phyloP scores from a whole-genome alignment of 2,797 vertebrate genomes.

The Sternarchorhynchus goeldii region DNA sequence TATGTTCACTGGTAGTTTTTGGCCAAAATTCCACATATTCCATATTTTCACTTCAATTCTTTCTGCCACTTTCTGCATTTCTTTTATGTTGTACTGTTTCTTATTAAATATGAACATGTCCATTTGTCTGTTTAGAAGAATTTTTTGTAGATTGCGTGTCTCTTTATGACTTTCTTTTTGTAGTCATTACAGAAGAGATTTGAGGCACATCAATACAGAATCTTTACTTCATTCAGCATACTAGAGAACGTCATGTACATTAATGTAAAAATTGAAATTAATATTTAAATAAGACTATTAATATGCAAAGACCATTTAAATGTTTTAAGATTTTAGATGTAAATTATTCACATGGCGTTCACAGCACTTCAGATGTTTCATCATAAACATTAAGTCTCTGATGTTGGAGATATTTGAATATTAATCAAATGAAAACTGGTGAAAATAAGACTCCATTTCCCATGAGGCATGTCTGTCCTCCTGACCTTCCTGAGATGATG shows the following conservation, averaged over 20 bases:
- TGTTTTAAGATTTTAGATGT: constrained; percentile 68
- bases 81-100: background rate
- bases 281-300: constrained; percentile 64
- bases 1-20: constrained; percentile 6
- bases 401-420: constrained; percentile 61
- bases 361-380: constrained; percentile 56
- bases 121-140: too few relatives aligned
- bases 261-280: constrained; percentile 64
- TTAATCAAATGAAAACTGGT: constrained; percentile 54
- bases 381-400: constrained; percentile 63
- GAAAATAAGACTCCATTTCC: constrained; percentile 58
- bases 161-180: background rate
- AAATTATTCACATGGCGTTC: constrained; percentile 71
- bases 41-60: constrained; percentile 17
- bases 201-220: constrained; percentile 49
- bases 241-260: constrained; percentile 65
- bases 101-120: too few relatives aligned
- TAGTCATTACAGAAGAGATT: constrained; percentile 22
- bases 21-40: constrained; percentile 29
- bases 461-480: constrained; percentile 51
- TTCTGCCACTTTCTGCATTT: background rate
- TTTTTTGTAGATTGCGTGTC: too few relatives aligned
- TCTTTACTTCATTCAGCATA: constrained; percentile 60
- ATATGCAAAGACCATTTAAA: constrained; percentile 65
- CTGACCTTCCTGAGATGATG: constrained; percentile 46